These are phyloP conservation scores for Alca torda DNA, from an alignment of 2,797 vertebrate genomes.

Conservation along the genomic window DNA sequence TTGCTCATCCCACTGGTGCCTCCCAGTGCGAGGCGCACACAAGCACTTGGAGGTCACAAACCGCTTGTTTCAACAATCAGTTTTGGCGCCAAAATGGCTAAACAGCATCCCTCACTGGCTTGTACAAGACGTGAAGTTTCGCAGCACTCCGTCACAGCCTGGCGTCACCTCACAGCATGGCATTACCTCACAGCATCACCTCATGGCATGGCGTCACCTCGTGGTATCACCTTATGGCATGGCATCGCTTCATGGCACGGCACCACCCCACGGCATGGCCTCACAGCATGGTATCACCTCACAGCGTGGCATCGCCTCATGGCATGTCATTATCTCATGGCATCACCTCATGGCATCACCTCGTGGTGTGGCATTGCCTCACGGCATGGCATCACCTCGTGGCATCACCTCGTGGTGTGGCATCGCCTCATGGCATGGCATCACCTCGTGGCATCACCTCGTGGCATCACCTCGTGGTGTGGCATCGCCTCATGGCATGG, in stretches of 20 bases:
- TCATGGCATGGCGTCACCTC: too few species aligned
- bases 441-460: background rate
- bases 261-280: too few species aligned
- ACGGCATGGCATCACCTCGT: fast-evolving
- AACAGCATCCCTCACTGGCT: background rate
- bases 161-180: background rate
- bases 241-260: too few species aligned
- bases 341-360: too few species aligned
- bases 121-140: background rate
- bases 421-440: background rate
- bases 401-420: fast-evolving
- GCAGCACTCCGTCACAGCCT: fast-evolving
- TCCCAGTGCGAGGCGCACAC: background rate
- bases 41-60: background rate
- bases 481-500: background rate
- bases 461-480: fast-evolving
- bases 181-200: background rate
- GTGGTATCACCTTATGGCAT: fast-evolving
- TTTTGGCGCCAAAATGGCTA: background rate
- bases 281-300: background rate
- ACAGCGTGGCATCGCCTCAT: fast-evolving
- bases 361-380: background rate
- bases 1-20: background rate
- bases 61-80: background rate
- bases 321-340: too few species aligned